Evolutionary conservation across 2,113 vertebrate genomes (phyloP).

Genomic region (Neoarius graeffei): DNA sequence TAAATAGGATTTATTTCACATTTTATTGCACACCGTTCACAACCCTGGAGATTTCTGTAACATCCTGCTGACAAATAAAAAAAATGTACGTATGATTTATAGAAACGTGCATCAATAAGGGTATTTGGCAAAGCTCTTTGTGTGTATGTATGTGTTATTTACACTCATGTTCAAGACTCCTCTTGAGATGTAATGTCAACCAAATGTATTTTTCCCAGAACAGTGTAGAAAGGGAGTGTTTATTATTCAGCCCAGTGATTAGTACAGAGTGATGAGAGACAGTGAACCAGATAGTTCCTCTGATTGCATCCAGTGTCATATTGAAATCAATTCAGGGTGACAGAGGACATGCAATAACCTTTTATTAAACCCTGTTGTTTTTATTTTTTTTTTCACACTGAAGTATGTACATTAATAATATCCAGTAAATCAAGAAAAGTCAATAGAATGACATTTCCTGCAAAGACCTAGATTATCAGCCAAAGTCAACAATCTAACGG

Average conservation of each 20-base stretch:
- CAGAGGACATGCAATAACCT: not conserved
- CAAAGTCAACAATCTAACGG: conserved; percentile 26
- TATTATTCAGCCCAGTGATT: conserved; percentile 39
- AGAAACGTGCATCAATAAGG: not conserved
- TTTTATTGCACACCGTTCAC: not conserved
- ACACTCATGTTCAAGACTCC: not conserved
- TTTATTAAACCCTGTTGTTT: conserved; percentile 20
- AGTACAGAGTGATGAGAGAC: conserved; percentile 28
- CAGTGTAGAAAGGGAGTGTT: conserved; percentile 11
- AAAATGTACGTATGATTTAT: not conserved
- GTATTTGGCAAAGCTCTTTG: not conserved
- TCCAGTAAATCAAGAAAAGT: conserved; percentile 5
- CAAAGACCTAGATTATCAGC: not conserved
- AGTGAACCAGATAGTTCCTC: conserved; percentile 37
- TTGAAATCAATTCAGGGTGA: conserved; percentile 17
- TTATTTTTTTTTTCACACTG: not conserved
- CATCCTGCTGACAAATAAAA: not conserved
- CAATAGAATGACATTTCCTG: conserved; percentile 14
- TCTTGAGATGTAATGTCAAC: conserved; percentile 29
- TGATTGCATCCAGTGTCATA: conserved; percentile 28
- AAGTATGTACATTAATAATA: conserved; percentile 10
- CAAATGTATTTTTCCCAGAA: conserved; percentile 22
- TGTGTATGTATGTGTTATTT: not conserved
- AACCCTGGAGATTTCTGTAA: not conserved
- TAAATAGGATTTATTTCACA: not conserved